Percentiles rank a stretch among this genome's conserved stretches.
Conservation (phyloP, 2,113 vertebrate species). For the Mionectes macconnelli region DNA sequence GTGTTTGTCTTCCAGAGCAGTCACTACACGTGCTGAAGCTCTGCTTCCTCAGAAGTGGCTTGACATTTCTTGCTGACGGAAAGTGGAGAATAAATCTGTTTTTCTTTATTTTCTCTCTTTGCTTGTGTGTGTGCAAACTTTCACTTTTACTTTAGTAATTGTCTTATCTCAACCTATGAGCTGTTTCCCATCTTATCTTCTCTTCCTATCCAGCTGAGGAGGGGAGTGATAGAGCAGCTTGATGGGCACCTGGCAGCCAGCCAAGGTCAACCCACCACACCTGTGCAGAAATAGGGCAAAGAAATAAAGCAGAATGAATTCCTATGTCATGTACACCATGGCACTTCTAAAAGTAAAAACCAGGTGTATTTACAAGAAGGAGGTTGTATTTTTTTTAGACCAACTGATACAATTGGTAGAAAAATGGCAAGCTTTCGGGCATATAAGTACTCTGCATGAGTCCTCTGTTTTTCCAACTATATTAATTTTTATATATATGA, state of each 20-base stretch:
- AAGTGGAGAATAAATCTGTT: background rate
- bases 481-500: background rate
- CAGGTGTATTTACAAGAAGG: background rate
- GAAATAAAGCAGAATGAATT: background rate
- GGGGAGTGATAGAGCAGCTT: rapidly evolving
- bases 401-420: background rate
- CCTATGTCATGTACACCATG: background rate
- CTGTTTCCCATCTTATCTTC: background rate
- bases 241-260: background rate
- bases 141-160: background rate
- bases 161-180: rapidly evolving
- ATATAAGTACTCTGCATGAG: background rate
- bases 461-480: background rate
- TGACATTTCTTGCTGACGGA: background rate
- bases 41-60: background rate
- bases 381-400: background rate
- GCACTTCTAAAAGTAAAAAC: background rate
- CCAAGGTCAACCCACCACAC: rapidly evolving
- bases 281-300: background rate
- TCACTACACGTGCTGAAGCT: no score
- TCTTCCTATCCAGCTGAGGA: background rate
- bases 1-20: background rate
- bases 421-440: background rate
- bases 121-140: rapidly evolving
- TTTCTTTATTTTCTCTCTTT: background rate